Conservation (phyloP, 2,797 vertebrate genomes). For the Spinibarbus caldwelli region DNA sequence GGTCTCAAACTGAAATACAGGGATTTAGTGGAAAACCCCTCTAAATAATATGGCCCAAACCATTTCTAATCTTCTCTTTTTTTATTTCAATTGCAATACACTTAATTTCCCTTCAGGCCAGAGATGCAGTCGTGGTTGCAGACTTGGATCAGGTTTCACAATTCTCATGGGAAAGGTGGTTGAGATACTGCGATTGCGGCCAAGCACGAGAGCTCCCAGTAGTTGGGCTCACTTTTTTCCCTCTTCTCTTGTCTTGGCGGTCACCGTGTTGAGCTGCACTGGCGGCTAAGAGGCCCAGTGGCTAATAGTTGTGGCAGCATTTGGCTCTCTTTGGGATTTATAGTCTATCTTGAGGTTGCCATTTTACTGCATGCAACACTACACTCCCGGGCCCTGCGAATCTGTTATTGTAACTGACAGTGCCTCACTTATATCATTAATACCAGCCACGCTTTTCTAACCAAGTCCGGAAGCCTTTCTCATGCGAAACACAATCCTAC, state of each 20-base stretch:
- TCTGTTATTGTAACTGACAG: slow-evolving; percentile 64
- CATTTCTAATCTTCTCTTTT: slow-evolving; percentile 32
- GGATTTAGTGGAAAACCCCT: slow-evolving; percentile 21
- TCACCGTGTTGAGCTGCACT: slow-evolving; percentile 54
- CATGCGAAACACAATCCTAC: slow-evolving; percentile 52
- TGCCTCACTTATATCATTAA: slow-evolving; percentile 59
- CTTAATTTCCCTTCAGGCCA: slow-evolving; percentile 48
- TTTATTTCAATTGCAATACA: slow-evolving; percentile 52
- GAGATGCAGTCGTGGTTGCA: slow-evolving; percentile 44
- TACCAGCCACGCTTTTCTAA: slow-evolving; percentile 52
- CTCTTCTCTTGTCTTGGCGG: slow-evolving; percentile 47
- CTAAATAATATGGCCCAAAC: not conserved
- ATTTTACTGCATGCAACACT: slow-evolving; percentile 24
- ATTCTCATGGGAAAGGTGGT: slow-evolving; percentile 56
- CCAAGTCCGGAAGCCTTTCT: slow-evolving; percentile 57
- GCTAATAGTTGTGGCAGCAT: slow-evolving; percentile 47
- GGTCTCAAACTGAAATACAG: slow-evolving; percentile 1
- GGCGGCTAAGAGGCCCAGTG: slow-evolving; percentile 50
- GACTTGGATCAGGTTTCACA: slow-evolving; percentile 47
- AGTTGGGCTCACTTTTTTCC: slow-evolving; percentile 62
- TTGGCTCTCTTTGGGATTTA: slow-evolving; percentile 45
- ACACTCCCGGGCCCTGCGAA: slow-evolving; percentile 10
- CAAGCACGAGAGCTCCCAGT: slow-evolving; percentile 49
- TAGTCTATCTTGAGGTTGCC: slow-evolving; percentile 43
- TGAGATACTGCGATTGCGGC: slow-evolving; percentile 52